These are phyloP conservation scores for Sinocyclocheilus maitianheensis DNA, from an alignment of 2,113 vertebrate species.

Conservation along the genomic window DNA sequence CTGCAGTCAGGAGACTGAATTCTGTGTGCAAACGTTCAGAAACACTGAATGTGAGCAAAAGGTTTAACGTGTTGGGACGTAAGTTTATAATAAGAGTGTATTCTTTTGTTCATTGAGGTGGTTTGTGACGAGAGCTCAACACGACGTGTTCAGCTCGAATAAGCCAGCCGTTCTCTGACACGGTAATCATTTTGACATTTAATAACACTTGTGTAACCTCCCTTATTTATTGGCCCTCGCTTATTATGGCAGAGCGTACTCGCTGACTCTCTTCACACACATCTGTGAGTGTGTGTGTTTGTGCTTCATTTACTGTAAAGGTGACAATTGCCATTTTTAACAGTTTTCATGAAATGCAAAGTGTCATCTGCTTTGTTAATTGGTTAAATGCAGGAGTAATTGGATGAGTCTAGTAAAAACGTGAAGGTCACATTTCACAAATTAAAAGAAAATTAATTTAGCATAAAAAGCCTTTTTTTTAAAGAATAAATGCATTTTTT, in stretches of 20 bases:
- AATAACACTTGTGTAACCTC: slow-evolving; percentile 70
- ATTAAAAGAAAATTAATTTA: neutral
- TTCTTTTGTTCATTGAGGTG: slow-evolving; percentile 42
- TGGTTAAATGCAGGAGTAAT: slow-evolving; percentile 78
- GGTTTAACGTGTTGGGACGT: slow-evolving; percentile 20
- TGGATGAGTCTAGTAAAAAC: slow-evolving; percentile 41
- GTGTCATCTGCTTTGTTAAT: slow-evolving; percentile 76
- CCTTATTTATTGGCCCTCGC: slow-evolving; percentile 55
- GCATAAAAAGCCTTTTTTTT: neutral
- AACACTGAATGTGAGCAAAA: neutral
- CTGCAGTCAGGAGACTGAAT: neutral
- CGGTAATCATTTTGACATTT: slow-evolving; percentile 68
- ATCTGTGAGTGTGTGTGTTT: neutral
- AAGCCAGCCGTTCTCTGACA: slow-evolving; percentile 58
- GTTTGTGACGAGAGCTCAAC: slow-evolving; percentile 62
- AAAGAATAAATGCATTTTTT: too few relatives aligned
- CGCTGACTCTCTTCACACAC: neutral
- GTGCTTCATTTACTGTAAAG: slow-evolving; percentile 29
- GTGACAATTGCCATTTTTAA: slow-evolving; percentile 46
- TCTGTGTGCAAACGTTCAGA: neutral
- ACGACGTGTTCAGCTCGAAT: slow-evolving; percentile 68
- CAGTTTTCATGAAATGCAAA: slow-evolving; percentile 59
- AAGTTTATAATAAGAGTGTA: slow-evolving; percentile 52
- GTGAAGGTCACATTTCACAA: neutral
- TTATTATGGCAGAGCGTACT: slow-evolving; percentile 2